Evolutionary conservation across 2,888 invertebrate species (phyloP).

Genomic region (Plebejus anna): DNA sequence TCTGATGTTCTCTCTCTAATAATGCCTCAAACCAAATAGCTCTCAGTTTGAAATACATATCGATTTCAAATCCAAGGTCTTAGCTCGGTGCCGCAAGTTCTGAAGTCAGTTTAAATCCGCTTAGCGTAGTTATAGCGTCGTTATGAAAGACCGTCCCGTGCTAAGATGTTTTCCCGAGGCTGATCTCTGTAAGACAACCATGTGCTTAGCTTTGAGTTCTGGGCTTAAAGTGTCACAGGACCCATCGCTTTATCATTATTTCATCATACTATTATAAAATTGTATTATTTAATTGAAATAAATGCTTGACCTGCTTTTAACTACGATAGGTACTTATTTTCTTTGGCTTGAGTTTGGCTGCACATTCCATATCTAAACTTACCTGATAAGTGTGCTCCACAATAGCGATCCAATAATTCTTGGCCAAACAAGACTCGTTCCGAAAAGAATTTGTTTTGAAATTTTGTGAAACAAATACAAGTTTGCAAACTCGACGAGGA

Average conservation of each 20-base stretch:
- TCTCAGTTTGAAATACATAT: constrained; percentile 5
- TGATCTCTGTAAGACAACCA: background rate
- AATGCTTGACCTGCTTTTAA: background rate
- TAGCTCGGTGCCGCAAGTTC: background rate
- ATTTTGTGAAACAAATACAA: constrained; percentile 7
- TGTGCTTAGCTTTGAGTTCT: background rate
- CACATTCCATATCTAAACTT: background rate
- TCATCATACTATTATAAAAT: background rate
- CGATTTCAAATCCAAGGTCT: constrained; percentile 21
- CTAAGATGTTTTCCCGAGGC: background rate
- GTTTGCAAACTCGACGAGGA: background rate
- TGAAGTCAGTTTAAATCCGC: constrained; percentile 13
- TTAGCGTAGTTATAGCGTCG: constrained; percentile 3
- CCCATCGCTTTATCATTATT: background rate
- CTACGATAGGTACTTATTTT: background rate
- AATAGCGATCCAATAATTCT: background rate
- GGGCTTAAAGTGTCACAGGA: background rate
- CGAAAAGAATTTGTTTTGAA: background rate
- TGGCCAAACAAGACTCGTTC: background rate
- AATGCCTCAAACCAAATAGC: background rate
- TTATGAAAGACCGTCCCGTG: background rate
- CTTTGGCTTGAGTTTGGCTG: background rate
- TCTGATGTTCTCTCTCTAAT: background rate
- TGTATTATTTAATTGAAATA: no score
- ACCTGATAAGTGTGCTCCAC: background rate